These are phyloP conservation scores for Argyrosomus japonicus DNA, from an alignment of 2,113 vertebrate genomes.

Conservation along the genomic window DNA sequence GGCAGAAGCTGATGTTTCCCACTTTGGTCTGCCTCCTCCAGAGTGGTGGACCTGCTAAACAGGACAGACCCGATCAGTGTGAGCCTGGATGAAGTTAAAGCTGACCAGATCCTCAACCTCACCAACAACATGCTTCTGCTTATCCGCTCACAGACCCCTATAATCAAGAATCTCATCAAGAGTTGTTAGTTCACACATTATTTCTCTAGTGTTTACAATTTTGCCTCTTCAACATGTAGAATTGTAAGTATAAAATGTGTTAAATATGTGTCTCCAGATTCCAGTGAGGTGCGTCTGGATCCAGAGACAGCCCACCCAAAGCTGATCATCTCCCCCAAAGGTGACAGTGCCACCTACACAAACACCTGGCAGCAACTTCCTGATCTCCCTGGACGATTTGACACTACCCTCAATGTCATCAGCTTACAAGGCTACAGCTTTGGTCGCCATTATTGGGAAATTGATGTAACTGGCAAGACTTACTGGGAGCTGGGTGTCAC, in stretches of 20 bases:
- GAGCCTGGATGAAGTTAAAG: conserved; percentile 81
- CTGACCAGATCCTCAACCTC: conserved; percentile 80
- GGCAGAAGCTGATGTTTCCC: conserved; percentile 12
- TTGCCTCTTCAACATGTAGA: neutral
- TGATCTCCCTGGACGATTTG: conserved; percentile 87
- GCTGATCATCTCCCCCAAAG: conserved; percentile 79
- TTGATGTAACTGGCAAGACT: conserved; percentile 89
- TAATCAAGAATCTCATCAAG: conserved; percentile 81
- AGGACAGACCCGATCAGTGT: conserved; percentile 77
- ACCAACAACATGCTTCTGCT: conserved; percentile 81
- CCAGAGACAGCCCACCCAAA: conserved; percentile 84
- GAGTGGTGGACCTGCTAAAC: conserved; percentile 73
- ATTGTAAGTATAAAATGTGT: neutral
- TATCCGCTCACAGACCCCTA: conserved; percentile 81
- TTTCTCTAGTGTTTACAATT: neutral
- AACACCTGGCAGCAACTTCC: conserved; percentile 82
- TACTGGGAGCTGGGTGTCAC: conserved; percentile 92
- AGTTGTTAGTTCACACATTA: conserved; percentile 77
- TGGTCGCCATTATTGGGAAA: conserved; percentile 92
- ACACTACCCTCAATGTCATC: conserved; percentile 89
- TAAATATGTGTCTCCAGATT: conserved; percentile 73
- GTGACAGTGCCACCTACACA: conserved; percentile 80
- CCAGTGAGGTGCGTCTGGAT: conserved; percentile 79
- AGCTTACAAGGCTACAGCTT: conserved; percentile 81
- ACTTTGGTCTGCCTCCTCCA: conserved; percentile 50